Evolutionary conservation across 2,113 vertebrate genomes (phyloP), one percentile per base, ranked within the genome.

Genomic region (Scalopus aquaticus): DNA sequence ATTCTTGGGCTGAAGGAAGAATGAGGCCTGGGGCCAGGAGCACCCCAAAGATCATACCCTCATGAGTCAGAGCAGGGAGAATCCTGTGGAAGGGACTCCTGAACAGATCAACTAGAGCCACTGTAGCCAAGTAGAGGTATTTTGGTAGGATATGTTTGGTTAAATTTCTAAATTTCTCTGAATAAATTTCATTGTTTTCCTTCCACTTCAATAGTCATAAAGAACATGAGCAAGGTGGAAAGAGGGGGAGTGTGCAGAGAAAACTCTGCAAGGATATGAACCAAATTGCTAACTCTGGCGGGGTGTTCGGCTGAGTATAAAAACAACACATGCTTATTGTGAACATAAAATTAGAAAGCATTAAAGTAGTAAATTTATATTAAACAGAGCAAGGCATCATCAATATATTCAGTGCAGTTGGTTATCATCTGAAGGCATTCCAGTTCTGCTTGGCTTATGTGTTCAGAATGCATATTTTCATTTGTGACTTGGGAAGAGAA

Each of bases 401-500:
- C 58, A 8, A 2, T 65, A 91, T 69, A 37, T 72, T 65, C 13
- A 67, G 39, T 24, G 56, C 35, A 49, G 7, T 16, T 3, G 10
- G 9, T 16, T 3, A 39, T 54, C 19, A 24, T 60, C 39, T 44
- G 46, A 90, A 94, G 35, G 20, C 15, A 13, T 70, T 77, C 70
- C 15, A 60, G 22, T 73, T 60, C 19, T 15, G 30, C 16, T 77
- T 39, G 80, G 82, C 49, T 58, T 87, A 35, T 73, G 42, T 94
- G 6, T 92, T 54, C 51, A 79, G 72, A 94, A 49, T 85, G 20
- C 1, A 49, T 26, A n/a, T 91, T 86, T 77, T 74, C 60, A 30
- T 87, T 70, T 93, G 77, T 86, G 56, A 78, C 56, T 88, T 93
- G 78, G 70, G 56, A 94, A 80, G 85, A 81, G 42, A 30, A 73